Conservation (phyloP, 1,140 invertebrate genomes). For the Tribolium madens region DNA sequence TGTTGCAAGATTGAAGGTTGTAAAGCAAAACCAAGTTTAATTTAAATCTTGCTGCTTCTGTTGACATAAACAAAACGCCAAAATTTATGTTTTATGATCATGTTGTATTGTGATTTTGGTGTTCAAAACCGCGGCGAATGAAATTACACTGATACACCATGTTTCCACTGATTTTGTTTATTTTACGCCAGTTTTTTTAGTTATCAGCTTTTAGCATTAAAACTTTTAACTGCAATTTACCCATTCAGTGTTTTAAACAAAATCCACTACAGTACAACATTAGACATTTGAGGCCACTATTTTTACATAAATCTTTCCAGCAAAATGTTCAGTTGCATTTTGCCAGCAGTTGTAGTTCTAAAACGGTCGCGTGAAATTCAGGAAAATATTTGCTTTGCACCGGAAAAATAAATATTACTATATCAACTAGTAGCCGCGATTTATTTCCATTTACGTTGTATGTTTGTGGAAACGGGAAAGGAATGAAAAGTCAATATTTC, state of each 20-base stretch:
- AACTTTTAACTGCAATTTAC: too few species aligned
- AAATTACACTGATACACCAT: not conserved
- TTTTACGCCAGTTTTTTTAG: not conserved
- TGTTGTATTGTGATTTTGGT: not conserved
- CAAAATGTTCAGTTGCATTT: conserved; percentile 14
- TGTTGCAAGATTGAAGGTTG: not conserved
- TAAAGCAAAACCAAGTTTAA: too few species aligned
- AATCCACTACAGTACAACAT: not conserved
- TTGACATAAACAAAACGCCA: too few species aligned
- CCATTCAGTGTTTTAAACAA: too few species aligned
- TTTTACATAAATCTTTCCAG: not conserved
- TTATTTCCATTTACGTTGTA: conserved; percentile 35
- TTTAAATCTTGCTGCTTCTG: too few species aligned
- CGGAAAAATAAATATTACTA: conserved; percentile 36
- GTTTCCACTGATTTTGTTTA: not conserved
- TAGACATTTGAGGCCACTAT: not conserved
- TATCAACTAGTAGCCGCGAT: conserved; percentile 35
- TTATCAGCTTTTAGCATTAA: not conserved
- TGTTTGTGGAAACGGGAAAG: conserved; percentile 33
- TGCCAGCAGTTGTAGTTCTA: conserved; percentile 2
- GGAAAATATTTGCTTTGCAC: conserved; percentile 35
- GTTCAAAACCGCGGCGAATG: not conserved
- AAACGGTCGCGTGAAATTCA: conserved; percentile 33
- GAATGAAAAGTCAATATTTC: conserved; percentile 29
- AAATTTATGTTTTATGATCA: not conserved